These are phyloP conservation scores for Spodoptera littoralis DNA, from an alignment of 2,888 invertebrate genomes.

Conservation along the genomic window DNA sequence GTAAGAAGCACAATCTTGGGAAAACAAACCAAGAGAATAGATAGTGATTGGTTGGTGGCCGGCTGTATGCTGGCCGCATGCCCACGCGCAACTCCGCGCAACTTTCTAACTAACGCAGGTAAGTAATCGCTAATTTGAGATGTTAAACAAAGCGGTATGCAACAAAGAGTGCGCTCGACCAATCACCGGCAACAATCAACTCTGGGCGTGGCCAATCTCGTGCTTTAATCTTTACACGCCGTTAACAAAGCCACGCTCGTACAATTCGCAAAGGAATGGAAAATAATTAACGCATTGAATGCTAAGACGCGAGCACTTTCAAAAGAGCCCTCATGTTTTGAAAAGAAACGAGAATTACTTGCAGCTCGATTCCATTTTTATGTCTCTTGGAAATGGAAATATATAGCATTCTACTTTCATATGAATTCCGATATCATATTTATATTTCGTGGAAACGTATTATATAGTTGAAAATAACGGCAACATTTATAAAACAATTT, in stretches of 20 bases:
- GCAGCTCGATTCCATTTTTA: slow-evolving; percentile 21
- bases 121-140: slow-evolving; percentile 76
- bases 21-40: slow-evolving; percentile 33
- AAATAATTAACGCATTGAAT: slow-evolving; percentile 79
- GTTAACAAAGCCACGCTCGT: slow-evolving; percentile 76
- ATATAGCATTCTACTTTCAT: too few relatives aligned
- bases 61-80: slow-evolving; percentile 27
- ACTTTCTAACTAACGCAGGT: slow-evolving; percentile 52
- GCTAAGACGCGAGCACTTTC: slow-evolving; percentile 54
- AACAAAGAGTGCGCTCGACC: slow-evolving; percentile 80
- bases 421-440: too few relatives aligned
- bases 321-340: slow-evolving; percentile 57
- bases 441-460: too few relatives aligned
- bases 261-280: slow-evolving; percentile 78
- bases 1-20: slow-evolving; percentile 27
- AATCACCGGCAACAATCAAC: slow-evolving; percentile 75
- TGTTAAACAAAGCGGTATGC: slow-evolving; percentile 78
- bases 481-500: background rate
- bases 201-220: slow-evolving; percentile 80
- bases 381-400: background rate
- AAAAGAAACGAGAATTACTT: slow-evolving; percentile 57
- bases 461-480: too few relatives aligned
- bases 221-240: slow-evolving; percentile 75
- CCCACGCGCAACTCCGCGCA: slow-evolving; percentile 52
- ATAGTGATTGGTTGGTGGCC: slow-evolving; percentile 48